Conservation (phyloP, 2,113 vertebrate species). For the Eretmochelys imbricata region DNA sequence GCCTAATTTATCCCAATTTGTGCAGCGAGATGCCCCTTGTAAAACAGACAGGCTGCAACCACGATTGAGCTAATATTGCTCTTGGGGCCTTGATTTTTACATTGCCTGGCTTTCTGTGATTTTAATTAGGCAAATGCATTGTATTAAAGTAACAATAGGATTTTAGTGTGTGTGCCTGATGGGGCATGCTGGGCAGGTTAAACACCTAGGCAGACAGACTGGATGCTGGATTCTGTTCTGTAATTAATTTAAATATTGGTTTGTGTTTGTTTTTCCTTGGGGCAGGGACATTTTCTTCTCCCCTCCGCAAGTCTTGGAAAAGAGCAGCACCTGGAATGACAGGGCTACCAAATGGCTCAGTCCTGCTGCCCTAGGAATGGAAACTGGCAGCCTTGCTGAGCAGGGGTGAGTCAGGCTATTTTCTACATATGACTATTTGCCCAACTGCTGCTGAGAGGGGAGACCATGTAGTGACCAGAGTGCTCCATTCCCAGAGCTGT, state of each 20-base stretch:
- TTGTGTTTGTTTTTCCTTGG: background rate
- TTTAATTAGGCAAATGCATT: too few relatives aligned
- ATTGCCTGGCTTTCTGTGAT: too few relatives aligned
- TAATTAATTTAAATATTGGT: background rate
- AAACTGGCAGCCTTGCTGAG: background rate
- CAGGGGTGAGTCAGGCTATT: background rate
- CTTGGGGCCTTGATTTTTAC: background rate
- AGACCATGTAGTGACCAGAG: background rate
- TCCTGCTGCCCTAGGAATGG: background rate
- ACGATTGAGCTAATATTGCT: background rate
- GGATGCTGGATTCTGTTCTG: background rate
- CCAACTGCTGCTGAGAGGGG: background rate
- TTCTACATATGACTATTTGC: background rate
- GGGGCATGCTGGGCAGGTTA: background rate
- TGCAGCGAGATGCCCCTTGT: background rate
- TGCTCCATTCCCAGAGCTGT: background rate
- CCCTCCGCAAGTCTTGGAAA: background rate
- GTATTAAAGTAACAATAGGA: background rate
- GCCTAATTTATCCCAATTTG: background rate
- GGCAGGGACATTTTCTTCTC: background rate
- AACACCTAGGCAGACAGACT: background rate
- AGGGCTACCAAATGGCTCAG: background rate
- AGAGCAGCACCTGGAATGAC: background rate
- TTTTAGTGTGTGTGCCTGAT: background rate
- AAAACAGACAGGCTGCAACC: too few relatives aligned